phyloP scores from a whole-genome alignment of 2,888 invertebrate genomes.

The Microctonus hyperodae region DNA sequence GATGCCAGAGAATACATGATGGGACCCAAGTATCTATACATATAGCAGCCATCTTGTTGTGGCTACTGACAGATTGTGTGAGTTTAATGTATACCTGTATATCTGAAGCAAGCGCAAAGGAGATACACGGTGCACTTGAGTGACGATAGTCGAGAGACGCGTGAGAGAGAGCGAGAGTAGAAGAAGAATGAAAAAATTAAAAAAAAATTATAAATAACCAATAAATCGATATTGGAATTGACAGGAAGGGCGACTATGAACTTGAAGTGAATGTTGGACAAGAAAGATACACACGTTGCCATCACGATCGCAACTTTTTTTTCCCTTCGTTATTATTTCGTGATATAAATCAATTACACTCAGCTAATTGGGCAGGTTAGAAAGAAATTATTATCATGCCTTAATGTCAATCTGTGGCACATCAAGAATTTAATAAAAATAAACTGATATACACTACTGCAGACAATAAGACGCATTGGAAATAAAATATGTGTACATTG shows the following conservation, averaged over 20 bases:
- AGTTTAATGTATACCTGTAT: not conserved
- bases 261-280: slow-evolving; percentile 16
- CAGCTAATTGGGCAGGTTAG: slow-evolving; percentile 28
- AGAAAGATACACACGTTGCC: slow-evolving; percentile 23
- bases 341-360: slow-evolving; percentile 27
- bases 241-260: slow-evolving; percentile 1
- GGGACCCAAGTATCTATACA: not conserved
- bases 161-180: not conserved
- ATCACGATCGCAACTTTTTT: slow-evolving; percentile 3
- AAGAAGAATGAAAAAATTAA: not conserved
- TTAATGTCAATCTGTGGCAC: slow-evolving; percentile 23
- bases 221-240: slow-evolving; percentile 31
- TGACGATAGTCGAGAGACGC: slow-evolving; percentile 4
- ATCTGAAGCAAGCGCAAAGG: not conserved
- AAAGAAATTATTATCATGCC: slow-evolving; percentile 24
- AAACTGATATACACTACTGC: slow-evolving; percentile 1
- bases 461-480: slow-evolving; percentile 1
- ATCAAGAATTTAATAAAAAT: no score
- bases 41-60: slow-evolving; percentile 29
- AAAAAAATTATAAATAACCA: slow-evolving; percentile 23
- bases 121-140: not conserved
- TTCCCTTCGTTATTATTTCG: not conserved
- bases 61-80: slow-evolving; percentile 27
- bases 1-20: not conserved
- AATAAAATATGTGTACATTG: no score